Evolutionary conservation across 2,113 vertebrate genomes (phyloP).

Genomic region (human (Homo sapiens)): DNA sequence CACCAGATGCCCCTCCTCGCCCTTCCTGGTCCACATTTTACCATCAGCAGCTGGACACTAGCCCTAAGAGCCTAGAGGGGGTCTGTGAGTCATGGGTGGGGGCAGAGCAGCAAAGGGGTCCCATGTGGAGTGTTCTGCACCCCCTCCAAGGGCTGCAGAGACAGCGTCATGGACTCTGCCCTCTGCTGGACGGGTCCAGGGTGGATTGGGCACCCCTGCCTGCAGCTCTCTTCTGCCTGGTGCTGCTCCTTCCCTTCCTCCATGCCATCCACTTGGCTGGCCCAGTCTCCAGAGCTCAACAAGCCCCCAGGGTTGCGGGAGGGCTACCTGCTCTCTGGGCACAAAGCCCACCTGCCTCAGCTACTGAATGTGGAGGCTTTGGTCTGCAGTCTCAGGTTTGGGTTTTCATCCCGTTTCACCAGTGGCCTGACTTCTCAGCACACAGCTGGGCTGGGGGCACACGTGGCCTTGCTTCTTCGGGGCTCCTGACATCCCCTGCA

Average conservation of each 20-base stretch:
- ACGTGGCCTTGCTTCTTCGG: neutral
- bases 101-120: neutral
- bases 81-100: neutral
- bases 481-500: neutral
- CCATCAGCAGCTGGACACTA: neutral
- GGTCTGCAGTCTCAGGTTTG: neutral
- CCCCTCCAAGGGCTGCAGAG: neutral
- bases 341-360: too few species aligned
- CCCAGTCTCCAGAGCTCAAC: neutral
- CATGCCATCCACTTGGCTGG: accelerated
- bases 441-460: neutral
- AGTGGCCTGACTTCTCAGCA: neutral
- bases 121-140: neutral
- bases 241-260: neutral
- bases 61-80: too few species aligned
- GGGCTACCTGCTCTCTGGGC: accelerated
- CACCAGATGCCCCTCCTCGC: neutral
- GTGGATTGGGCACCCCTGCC: neutral
- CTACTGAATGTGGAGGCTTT: neutral
- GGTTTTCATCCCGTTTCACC: neutral
- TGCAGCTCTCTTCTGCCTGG: neutral
- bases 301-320: neutral
- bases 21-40: neutral
- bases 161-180: neutral
- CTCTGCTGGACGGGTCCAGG: accelerated